Conservation (phyloP, 2,888 invertebrate species). For the Gastracanthus pulcherrimus region DNA sequence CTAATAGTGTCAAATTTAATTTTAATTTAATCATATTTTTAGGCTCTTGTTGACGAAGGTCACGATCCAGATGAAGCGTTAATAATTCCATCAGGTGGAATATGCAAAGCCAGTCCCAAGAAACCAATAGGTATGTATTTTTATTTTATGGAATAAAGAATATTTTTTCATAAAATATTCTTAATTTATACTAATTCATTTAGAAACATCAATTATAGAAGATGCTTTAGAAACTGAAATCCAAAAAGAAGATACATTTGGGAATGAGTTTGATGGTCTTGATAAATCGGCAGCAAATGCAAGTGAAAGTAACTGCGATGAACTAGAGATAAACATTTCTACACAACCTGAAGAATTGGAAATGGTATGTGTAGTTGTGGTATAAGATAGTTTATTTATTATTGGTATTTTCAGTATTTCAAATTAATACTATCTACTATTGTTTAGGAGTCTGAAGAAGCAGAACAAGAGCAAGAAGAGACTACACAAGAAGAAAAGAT, state of each 20-base stretch:
- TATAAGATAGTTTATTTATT: background rate
- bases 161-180: too few species aligned
- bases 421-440: background rate
- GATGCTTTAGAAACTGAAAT: constrained; percentile 52
- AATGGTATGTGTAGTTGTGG: constrained; percentile 37
- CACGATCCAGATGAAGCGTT: constrained; percentile 86
- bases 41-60: constrained; percentile 85
- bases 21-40: constrained; percentile 49
- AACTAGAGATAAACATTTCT: constrained; percentile 49
- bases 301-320: constrained; percentile 28
- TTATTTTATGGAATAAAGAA: too few species aligned
- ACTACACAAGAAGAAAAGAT: background rate
- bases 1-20: background rate
- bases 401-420: background rate
- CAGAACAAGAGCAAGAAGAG: constrained; percentile 24
- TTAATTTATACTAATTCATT: background rate
- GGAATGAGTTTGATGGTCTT: constrained; percentile 34
- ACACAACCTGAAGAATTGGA: constrained; percentile 55
- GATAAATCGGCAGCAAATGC: constrained; percentile 33
- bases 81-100: constrained; percentile 72
- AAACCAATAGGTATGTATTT: constrained; percentile 68
- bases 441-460: constrained; percentile 43
- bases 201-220: constrained; percentile 56
- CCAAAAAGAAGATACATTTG: constrained; percentile 58
- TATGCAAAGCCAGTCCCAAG: constrained; percentile 67